A percentile compares a stretch with the other conserved stretches of the same genome.
Conservation (phyloP, 2,113 vertebrate species). For the Cairina moschata region DNA sequence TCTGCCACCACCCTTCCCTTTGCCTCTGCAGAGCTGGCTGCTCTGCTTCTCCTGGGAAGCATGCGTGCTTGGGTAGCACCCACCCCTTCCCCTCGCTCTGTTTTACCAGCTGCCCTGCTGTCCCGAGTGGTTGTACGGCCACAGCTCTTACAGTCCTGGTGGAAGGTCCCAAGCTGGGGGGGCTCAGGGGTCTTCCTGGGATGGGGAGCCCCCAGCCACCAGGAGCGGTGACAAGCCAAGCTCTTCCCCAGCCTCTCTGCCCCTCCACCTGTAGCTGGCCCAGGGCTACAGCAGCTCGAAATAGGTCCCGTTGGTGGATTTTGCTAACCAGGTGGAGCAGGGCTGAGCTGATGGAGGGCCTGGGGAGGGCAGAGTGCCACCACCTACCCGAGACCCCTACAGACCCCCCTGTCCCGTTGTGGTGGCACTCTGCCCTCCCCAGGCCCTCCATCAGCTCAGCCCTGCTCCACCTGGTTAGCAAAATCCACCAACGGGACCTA, state of each 20-base stretch:
- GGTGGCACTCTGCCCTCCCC: neutral
- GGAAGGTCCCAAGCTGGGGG: neutral
- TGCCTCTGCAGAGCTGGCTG: neutral
- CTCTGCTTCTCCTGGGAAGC: slow-evolving; percentile 35
- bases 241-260: neutral
- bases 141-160: neutral
- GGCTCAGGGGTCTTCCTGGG: neutral
- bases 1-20: neutral
- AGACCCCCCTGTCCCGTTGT: neutral
- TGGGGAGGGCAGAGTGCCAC: too few species aligned
- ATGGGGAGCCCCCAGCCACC: neutral
- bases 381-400: neutral
- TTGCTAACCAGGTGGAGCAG: too few species aligned
- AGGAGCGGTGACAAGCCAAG: neutral
- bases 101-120: neutral
- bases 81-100: neutral
- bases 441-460: neutral
- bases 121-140: neutral
- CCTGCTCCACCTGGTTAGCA: neutral
- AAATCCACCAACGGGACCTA: neutral
- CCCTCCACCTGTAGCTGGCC: too few species aligned
- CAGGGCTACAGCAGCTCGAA: too few species aligned
- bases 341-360: too few species aligned
- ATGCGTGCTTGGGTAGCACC: slow-evolving; percentile 34
- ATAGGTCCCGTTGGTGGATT: too few species aligned